A percentile compares a stretch with the other conserved stretches of the same genome.
phyloP scores from a whole-genome alignment of 2,113 vertebrate species.

The Sylvia atricapilla region DNA sequence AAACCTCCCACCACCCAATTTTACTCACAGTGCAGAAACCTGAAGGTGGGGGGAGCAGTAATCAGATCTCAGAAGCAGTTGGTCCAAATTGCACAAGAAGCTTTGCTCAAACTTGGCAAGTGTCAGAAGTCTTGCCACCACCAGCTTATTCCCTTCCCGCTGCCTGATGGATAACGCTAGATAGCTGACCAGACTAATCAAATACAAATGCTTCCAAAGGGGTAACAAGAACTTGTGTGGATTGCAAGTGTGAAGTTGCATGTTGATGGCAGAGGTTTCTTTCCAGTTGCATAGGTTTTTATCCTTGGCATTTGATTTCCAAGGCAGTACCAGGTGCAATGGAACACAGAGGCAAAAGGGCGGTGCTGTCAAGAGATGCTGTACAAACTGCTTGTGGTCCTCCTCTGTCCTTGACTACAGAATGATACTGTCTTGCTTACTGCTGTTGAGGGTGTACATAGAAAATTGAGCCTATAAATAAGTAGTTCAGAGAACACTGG shows the following conservation, averaged over 20 bases:
- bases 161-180: background rate
- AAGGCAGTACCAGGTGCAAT: accelerated
- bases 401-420: background rate
- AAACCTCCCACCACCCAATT: background rate
- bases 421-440: background rate
- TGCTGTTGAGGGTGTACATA: background rate
- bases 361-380: background rate
- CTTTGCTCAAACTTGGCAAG: background rate
- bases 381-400: background rate
- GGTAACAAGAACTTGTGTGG: background rate
- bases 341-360: background rate
- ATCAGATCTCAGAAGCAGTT: background rate
- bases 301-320: background rate
- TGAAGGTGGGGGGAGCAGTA: background rate
- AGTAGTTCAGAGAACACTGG: background rate
- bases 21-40: background rate
- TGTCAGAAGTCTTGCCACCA: accelerated
- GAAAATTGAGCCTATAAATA: background rate
- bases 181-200: background rate
- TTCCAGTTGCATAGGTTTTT: background rate
- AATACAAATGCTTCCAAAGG: background rate
- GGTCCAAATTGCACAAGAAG: background rate
- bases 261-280: background rate
- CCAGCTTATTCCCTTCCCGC: background rate
- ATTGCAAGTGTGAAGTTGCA: background rate